Conservation (phyloP, 2,888 invertebrate species). For the Listrodromus nycthemerus region DNA sequence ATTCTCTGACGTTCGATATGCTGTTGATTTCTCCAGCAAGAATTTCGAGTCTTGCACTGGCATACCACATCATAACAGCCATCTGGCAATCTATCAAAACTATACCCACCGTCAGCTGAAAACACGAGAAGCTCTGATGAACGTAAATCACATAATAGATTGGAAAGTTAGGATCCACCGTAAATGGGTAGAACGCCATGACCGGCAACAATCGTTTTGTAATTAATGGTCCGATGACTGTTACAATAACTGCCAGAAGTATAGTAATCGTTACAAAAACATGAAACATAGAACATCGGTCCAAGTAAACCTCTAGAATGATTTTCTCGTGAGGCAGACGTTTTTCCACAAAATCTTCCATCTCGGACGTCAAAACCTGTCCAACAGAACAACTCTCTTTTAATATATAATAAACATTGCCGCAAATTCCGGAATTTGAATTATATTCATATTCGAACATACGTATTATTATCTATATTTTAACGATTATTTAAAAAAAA, state of each 20-base stretch:
- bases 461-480: no score
- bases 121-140: conserved; percentile 48
- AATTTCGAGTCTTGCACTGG: conserved; percentile 68
- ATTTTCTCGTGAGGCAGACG: conserved; percentile 29
- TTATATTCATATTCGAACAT: no score
- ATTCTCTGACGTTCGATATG: conserved; percentile 16
- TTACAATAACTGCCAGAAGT: neutral
- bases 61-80: conserved; percentile 71
- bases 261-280: conserved; percentile 45
- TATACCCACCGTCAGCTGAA: conserved; percentile 47
- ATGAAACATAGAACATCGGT: conserved; percentile 51
- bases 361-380: conserved; percentile 48
- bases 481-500: no score
- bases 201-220: conserved; percentile 2
- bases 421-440: no score
- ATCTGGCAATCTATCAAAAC: conserved; percentile 68
- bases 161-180: neutral
- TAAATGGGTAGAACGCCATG: conserved; percentile 58
- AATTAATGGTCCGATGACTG: conserved; percentile 1
- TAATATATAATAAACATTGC: no score
- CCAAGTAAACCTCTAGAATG: conserved; percentile 64
- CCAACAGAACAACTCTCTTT: neutral
- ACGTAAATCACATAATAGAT: conserved; percentile 9
- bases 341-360: conserved; percentile 35
- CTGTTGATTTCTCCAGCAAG: conserved; percentile 38